Evolutionary conservation across 2,113 vertebrate genomes (phyloP), one percentile per base, ranked within the genome.

Genomic region (Anoplopoma fimbria): DNA sequence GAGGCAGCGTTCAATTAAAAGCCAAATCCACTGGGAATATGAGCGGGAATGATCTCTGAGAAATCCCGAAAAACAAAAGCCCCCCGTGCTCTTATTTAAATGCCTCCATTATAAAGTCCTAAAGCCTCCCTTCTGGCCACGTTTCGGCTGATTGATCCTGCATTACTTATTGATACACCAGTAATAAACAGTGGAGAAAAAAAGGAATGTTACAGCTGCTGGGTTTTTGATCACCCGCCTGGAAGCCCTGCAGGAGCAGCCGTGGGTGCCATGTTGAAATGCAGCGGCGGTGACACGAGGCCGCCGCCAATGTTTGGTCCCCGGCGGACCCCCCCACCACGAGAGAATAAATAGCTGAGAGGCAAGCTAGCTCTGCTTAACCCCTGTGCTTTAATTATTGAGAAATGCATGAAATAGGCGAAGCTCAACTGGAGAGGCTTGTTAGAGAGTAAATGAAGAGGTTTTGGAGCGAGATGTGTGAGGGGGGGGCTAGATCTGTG

Each of bases 1-100:
- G 83, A 91, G 83, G 91, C 87, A 79, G 68, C 88, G 31, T 91
- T 94, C 84, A 95, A 90, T 92, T 90, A 91, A 86, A 49, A 79
- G 69, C 62, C 45, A 23, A 67, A 85, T 70, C 77, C 86, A 58
- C 60, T 33, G 81, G 70, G 87, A n/a, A n/a, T n/a, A n/a, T n/a
- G n/a, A 72, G 76, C 36, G 49, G 65, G 75, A 83, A 70, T 63
- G 77, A 75, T 83, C 87, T 88, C 60, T 77, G 67, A 47, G 73
- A 75, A 85, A 91, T 82, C 45, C 67, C 47, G 27, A 60, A 62
- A 88, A 91, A 85, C 73, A 87, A 90, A 91, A 12, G 21, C 53
- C 77, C 9, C 47, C 42, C 70, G 0, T 62, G 62, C 61, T 57
- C 29, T 75, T 88, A 87, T 87, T 91, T 77, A 89, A 90, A 88